Evolutionary conservation across 2,888 invertebrate genomes (phyloP), one percentile per base, ranked within the genome.

Genomic region (Cataglyphis rosenhaueri): DNA sequence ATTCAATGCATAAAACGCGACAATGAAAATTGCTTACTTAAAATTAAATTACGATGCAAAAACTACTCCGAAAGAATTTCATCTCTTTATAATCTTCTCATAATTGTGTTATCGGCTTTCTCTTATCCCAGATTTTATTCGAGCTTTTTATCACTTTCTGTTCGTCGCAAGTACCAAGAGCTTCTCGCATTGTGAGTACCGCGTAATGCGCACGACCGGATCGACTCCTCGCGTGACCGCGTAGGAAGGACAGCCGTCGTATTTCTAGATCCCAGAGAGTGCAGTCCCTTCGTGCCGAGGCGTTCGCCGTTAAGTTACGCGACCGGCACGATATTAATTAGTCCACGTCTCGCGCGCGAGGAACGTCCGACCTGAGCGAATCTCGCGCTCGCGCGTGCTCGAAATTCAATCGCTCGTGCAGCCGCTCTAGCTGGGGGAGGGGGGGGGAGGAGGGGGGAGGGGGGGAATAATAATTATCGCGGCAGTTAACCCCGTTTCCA

Each of bases 401-500:
- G 55, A 82, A 82, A 85, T 82, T 85, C 82, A 82, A 85, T 85
- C 73, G 74, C 62, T 70, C 35, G 78, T 59, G 32, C 78, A 44
- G 35, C 65, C 21, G 70, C 70, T 21, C 55, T 68, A 44, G 35
- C 57, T 44, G 48, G 64, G 59, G 1, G 25, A 1, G 25, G 1
- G 25, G 25, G 25, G 1, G 0, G 21, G 21, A 59, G 57, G 70
- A 21, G 21, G 21, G 25, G 25, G 25, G 1, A 21, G 21, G 21
- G 62, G 57, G 70, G 79, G 85, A 85, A 85, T 85, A 85, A 79
- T 82, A 85, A 85, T 86, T 79, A 84, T 83, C 82, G n/a, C 41
- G 35, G 52, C 59, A 64, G 62, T 78, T 84, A 84, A 81, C 57
- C 70, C 57, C 61, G 55, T 75, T 87, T 86, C 66, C 75, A 73